Evolutionary conservation across 2,113 vertebrate genomes (phyloP), one percentile per base, ranked within the genome.

Genomic region (Grammomys dolichurus): DNA sequence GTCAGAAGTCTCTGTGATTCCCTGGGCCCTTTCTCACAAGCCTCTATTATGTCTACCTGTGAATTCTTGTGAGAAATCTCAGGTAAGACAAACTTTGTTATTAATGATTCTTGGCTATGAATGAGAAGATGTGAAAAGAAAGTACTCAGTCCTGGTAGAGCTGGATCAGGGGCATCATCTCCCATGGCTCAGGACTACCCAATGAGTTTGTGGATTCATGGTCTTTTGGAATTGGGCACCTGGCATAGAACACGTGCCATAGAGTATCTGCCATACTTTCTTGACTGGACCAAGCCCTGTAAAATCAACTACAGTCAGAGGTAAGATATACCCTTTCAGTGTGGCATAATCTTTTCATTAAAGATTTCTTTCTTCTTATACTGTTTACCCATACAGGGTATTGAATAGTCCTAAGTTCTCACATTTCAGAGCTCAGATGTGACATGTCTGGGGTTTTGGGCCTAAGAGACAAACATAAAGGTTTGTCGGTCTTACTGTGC

Each of bases 51-150:
- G 69, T 67, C 80, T 92, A 31, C 67, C 5, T 75, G 65, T 0
- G 51, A 96, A 58, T 51, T 51, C 33, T 19, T 43, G 19, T 86
- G 86, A 92, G 48, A 19, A 95, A 95, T 75, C 89, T 10, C 22
- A 54, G 72, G 65, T 93, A 22, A 10, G 60, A 31, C 46, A 75
- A n/a, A 89, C 70, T 40, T 95, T 95, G 89, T 17, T 94, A 20
- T 90, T 70, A 51, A 51, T 40, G 82, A 78, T 70, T 91, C 40
- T 13, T 96, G 76, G 85, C 93, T 54, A 85, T 24, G 11, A 81
- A 70, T 93, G 93, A 95, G 28, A 78, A 95, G 31, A 76, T 31
- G 1, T 72, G 94, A 92, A 88, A 46, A 77, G 58, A 97, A 98
- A 90, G 81, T 76, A 82, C 3, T 22, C 91, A 22, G 78, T 65